Percentiles rank a stretch among this genome's conserved stretches.
phyloP scores from a whole-genome alignment of 2,797 vertebrate genomes.

The Crax fasciolata region DNA sequence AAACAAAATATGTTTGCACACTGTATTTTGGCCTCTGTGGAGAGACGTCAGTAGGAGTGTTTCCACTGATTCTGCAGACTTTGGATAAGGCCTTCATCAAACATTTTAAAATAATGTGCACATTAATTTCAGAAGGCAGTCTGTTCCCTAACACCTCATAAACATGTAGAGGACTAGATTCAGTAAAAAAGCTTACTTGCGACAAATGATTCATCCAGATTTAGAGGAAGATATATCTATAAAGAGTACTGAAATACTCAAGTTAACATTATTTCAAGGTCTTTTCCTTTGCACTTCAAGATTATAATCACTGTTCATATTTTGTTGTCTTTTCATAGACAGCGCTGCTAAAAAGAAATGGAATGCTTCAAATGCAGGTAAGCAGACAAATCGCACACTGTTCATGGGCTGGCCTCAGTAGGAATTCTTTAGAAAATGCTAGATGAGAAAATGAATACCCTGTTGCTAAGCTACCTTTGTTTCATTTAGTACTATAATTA shows the following conservation, averaged over 20 bases:
- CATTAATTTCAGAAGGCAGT: slow-evolving; percentile 49
- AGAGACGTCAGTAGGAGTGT: not conserved
- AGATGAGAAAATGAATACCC: slow-evolving; percentile 37
- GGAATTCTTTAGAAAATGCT: slow-evolving; percentile 48
- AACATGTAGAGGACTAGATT: slow-evolving; percentile 3
- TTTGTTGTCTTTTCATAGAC: slow-evolving; percentile 24
- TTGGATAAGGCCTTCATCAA: slow-evolving; percentile 2
- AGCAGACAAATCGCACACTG: slow-evolving; percentile 2
- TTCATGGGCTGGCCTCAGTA: not conserved
- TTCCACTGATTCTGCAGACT: not conserved
- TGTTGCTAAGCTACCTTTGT: slow-evolving; percentile 74
- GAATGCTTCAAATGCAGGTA: slow-evolving; percentile 1
- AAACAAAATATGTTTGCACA: slow-evolving; percentile 27
- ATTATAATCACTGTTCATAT: slow-evolving; percentile 50
- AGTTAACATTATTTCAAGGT: slow-evolving; percentile 35
- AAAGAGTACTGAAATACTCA: not conserved
- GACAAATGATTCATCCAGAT: not conserved
- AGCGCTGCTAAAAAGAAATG: not conserved
- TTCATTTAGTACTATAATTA: slow-evolving; percentile 64
- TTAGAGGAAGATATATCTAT: not conserved
- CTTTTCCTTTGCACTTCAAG: slow-evolving; percentile 2
- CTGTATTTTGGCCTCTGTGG: slow-evolving; percentile 11
- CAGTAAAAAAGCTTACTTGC: not conserved
- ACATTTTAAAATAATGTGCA: slow-evolving; percentile 26
- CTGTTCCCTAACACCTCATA: not conserved